phyloP scores from a whole-genome alignment of 92 coral and sea anemone species.

The Epizoanthus stellaris region DNA sequence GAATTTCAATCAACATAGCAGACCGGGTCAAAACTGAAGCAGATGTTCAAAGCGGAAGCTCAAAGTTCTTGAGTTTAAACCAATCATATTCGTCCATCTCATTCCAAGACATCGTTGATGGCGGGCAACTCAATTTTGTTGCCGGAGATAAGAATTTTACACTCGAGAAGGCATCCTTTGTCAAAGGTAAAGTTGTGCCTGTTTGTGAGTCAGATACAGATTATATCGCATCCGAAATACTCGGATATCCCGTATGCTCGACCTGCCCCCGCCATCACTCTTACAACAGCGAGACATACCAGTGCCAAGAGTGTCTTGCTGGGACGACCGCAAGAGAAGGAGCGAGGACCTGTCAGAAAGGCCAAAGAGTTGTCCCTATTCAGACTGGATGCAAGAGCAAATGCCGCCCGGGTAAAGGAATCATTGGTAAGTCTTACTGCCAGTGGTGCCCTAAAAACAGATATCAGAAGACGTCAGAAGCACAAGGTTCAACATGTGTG shows the following conservation, averaged over 20 bases:
- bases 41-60: neutral
- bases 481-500: slow-evolving; percentile 52
- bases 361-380: neutral
- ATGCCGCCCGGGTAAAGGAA: slow-evolving; percentile 65
- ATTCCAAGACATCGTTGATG: neutral
- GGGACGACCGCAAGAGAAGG: slow-evolving; percentile 54
- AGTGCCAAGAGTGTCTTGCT: slow-evolving; percentile 62
- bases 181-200: neutral
- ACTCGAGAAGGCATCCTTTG: slow-evolving; percentile 25
- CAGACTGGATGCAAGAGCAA: slow-evolving; percentile 44
- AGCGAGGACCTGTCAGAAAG: slow-evolving; percentile 43
- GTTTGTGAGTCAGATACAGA: neutral
- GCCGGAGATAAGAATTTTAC: neutral
- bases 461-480: slow-evolving; percentile 57
- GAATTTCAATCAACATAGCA: neutral
- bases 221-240: slow-evolving; percentile 11
- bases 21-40: neutral
- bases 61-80: neutral
- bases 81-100: neutral
- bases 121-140: neutral
- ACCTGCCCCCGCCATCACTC: slow-evolving; percentile 65
- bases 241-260: slow-evolving; percentile 60
- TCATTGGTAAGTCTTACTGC: slow-evolving; percentile 52
- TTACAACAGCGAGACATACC: slow-evolving; percentile 44
- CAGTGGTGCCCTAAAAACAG: slow-evolving; percentile 71